phyloP scores from a whole-genome alignment of 2,888 invertebrate genomes.

The Zaprionus obscuricornis region DNA sequence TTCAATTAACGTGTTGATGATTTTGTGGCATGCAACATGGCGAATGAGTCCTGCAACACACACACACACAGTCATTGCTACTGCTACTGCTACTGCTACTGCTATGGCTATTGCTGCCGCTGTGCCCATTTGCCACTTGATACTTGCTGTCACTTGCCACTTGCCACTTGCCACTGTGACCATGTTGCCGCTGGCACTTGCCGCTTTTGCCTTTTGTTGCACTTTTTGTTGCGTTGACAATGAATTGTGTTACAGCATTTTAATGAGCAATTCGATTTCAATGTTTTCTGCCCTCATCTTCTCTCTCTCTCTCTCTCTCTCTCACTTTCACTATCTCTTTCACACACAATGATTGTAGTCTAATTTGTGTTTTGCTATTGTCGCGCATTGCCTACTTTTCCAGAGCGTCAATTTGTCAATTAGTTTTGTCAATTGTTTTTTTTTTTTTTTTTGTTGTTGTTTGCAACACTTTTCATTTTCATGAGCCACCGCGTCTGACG shows the following conservation, averaged over 20 bases:
- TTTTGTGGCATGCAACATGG: conserved; percentile 79
- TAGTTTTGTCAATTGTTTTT: conserved; percentile 60
- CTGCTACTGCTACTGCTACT: too few species aligned
- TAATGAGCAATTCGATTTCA: conserved; percentile 79
- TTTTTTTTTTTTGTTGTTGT: too few species aligned
- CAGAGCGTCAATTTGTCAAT: conserved; percentile 63
- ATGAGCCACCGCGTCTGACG: too few species aligned
- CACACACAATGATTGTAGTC: too few species aligned
- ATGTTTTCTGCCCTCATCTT: neutral
- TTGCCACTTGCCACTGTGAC: conserved; percentile 1
- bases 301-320: too few species aligned
- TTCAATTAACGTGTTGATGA: conserved; percentile 81
- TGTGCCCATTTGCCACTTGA: neutral
- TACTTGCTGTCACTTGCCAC: conserved; percentile 13
- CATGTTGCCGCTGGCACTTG: neutral
- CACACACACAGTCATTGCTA: neutral
- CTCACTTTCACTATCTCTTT: too few species aligned
- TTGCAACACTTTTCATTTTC: conserved; percentile 44
- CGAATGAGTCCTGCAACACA: conserved; percentile 48
- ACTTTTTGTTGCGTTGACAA: too few species aligned
- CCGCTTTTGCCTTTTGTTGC: conserved; percentile 9
- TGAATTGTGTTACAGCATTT: conserved; percentile 53
- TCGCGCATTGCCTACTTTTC: conserved; percentile 24
- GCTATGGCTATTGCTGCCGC: too few species aligned
- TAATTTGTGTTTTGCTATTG: conserved; percentile 14